phyloP scores from a whole-genome alignment of 2,113 vertebrate species.

The Rhabdornis inornatus region DNA sequence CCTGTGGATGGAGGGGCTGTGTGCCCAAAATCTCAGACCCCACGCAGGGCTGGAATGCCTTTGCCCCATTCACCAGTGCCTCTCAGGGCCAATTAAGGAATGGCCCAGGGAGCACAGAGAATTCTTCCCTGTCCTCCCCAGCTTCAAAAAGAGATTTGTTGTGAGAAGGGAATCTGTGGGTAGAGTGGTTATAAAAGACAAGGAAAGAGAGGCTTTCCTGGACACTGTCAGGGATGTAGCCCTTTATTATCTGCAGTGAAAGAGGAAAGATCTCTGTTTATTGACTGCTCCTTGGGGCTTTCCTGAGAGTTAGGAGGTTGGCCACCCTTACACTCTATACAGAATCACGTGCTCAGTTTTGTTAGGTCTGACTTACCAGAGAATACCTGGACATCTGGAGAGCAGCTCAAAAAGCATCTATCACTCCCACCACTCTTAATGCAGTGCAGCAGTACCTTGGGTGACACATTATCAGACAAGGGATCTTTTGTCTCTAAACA shows the following conservation, averaged over 20 bases:
- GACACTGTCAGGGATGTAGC: neutral
- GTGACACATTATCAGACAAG: slow-evolving; percentile 63
- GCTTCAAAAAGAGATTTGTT: neutral
- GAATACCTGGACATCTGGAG: slow-evolving; percentile 84
- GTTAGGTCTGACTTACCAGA: slow-evolving; percentile 81
- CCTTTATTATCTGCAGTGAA: neutral
- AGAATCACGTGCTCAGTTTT: neutral
- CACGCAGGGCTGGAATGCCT: slow-evolving; percentile 46
- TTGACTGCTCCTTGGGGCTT: neutral
- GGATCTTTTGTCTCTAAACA: slow-evolving; percentile 84
- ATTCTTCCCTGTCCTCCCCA: slow-evolving; percentile 4
- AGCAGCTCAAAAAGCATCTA: slow-evolving; percentile 89
- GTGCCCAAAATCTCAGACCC: neutral
- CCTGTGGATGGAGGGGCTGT: neutral
- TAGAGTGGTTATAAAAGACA: neutral
- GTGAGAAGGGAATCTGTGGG: slow-evolving; percentile 11
- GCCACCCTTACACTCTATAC: neutral
- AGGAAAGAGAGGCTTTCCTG: neutral
- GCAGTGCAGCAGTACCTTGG: slow-evolving; percentile 86
- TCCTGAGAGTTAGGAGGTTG: neutral
- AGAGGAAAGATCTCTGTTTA: neutral
- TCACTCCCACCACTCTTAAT: slow-evolving; percentile 86
- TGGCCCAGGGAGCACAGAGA: slow-evolving; percentile 29
- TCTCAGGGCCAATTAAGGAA: slow-evolving; percentile 34
- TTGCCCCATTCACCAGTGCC: neutral